Base-by-base conservation (phyloP, 1,140 invertebrate genomes). In the Aphelinus certus region DNA sequence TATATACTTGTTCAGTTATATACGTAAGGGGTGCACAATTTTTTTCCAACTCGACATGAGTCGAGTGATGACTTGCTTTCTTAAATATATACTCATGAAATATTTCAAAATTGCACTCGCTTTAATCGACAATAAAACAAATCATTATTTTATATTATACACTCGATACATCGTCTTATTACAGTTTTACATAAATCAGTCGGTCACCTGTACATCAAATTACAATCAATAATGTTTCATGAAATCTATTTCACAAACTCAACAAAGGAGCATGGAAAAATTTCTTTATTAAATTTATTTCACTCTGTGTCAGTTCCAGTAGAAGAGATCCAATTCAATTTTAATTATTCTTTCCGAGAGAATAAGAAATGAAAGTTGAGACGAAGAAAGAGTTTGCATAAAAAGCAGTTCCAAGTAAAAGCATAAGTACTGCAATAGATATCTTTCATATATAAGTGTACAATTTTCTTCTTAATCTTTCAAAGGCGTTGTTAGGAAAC, bases 41-140 rank as follows among this genome's bases (percentile, higher is more conserved):
- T 68, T 64, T 58, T 62, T 51, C 66, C 10, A 57, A 74, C n/a
- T 55, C 46, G 43, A 69, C 49, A 65, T 55, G 69, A 71, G 49
- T 77, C 49, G 46, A 57, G 68, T 65, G 60, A 77, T 65, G 57
- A 69, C 46, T 73, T 68, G 48, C 9, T 58, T 65, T 61, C n/a
- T 71, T 75, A 71, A 71, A 71, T 66, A 71, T 53, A 66, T 75
- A 47, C 7, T 75, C 61, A 3, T 60, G 10, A 71, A 71, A 71
- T 65, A 7, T 75, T 71, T 61, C 56, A 66, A 61, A 75, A 75
- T 75, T 69, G 60, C 56, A 74, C 72, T 74, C 45, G 48, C 45
- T 55, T 65, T 66, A 61, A 46, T 57, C 9, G 7, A 47, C 51
- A 70, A 64, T 64, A 70, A 69, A 65, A 64, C 55, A 70, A 70